Base-by-base conservation (phyloP, 2,888 invertebrate species). In the Cosmopolites sordidus region DNA sequence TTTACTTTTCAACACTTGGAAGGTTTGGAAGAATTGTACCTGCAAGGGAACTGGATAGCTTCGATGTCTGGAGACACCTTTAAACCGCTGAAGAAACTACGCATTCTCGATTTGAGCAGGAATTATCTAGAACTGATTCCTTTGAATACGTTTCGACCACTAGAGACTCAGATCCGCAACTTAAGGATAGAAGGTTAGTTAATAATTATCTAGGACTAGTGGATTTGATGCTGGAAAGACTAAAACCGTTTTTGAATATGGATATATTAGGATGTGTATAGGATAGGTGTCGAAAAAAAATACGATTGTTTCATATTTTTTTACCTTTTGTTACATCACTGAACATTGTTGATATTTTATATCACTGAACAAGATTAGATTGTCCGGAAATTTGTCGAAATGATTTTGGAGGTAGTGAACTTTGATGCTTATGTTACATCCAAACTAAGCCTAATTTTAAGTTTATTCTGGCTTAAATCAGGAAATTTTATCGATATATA, bases 91-190 rank as follows among this genome's bases (percentile, higher is more conserved):
- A 84, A 87, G 64, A 89, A 89, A 69, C 76, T 92, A 41, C 78
- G 83, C 46, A 76, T 84, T 30, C 79, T 93, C 47, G 91, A 92
- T 72, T 76, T 94, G 56, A 88, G 89, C 61, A 81, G 83, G 64
- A 95, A 95, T 73, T 87, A 87, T 71, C 82, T 92, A 62, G 88
- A 89, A 73, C 81, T 83, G 63, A 80, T 92, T 63, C 89, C 88
- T 16, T 76, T 89, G 61, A 88, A 86, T 65, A 85, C 91, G 18
- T 80, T 93, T 58, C 78, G 79, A 49, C 83, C 87, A 9, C 75
- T 92, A 56, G 92, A 93, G 74, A 89, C 90, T 1, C 89, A 91
- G 74, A 83, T 93, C 56, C 81, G 86, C 62, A 84, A 82, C 50
- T 75, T 93, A 27, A 78, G 83, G 59, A 83, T 89, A 48, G 87